phyloP scores from a whole-genome alignment of 2,888 invertebrate genomes.

The Rhogogaster chlorosoma region DNA sequence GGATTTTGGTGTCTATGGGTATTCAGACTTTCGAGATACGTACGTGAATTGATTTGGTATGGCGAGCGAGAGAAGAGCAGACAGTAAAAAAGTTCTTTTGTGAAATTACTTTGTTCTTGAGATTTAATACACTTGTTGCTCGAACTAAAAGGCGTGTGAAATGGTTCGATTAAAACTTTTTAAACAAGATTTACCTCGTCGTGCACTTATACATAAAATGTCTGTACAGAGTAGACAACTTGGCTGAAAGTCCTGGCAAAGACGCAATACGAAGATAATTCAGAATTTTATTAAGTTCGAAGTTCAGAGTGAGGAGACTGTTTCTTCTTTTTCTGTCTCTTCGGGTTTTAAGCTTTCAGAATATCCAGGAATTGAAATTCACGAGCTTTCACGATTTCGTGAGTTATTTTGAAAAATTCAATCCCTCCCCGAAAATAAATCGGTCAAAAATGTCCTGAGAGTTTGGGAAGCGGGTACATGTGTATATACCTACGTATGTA shows the following conservation, averaged over 20 bases:
- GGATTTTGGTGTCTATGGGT: not conserved
- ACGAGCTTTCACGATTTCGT: not conserved
- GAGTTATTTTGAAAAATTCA: not conserved
- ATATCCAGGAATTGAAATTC: not conserved
- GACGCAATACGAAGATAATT: not conserved
- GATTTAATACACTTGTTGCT: conserved; percentile 50
- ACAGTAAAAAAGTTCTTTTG: conserved; percentile 1
- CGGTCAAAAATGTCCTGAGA: not conserved
- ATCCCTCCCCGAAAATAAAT: not conserved
- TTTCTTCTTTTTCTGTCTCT: not conserved
- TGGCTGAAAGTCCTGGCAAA: not conserved
- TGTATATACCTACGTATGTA: not conserved
- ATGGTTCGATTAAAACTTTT: conserved; percentile 47
- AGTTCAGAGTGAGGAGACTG: not conserved
- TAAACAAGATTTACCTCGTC: conserved; percentile 30
- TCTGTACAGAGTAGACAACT: not conserved
- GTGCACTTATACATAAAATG: not conserved
- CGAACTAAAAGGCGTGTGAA: conserved; percentile 35
- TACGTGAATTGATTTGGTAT: not conserved
- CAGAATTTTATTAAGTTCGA: not conserved
- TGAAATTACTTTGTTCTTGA: conserved; percentile 21
- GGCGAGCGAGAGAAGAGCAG: not conserved
- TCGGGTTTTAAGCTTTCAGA: not conserved
- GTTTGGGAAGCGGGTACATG: not conserved
- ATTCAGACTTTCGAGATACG: not conserved